Evolutionary conservation across 2,888 invertebrate species (phyloP), one percentile per base, ranked within the genome.

Genomic region (Apodemia hepburni): DNA sequence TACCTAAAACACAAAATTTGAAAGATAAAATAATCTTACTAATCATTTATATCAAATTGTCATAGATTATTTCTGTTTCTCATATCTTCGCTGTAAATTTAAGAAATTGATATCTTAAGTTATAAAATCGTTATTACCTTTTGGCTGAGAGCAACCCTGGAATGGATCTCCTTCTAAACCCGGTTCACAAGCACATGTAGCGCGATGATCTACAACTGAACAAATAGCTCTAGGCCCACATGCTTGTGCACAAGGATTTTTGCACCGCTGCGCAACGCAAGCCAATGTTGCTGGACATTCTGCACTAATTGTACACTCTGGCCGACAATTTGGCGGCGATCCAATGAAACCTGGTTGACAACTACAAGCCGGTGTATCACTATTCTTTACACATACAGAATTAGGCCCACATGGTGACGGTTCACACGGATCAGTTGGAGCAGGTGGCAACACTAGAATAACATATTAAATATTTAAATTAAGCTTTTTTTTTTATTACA

Each of bases 331-430:
- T 1, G 95, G 94, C 47, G 95, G 93, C 62, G 92, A 90, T 59
- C 95, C 95, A 62, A 93, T 89, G 77, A 93, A 95, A 61, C 92
- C 91, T 60, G 93, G 85, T 70, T 94, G 85, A 75, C 95, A 94
- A 63, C 93, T 93, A 73, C 94, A 94, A 15, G 93, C 93, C 22
- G 94, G 92, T 64, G 93, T 93, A 57, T 93, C 93, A 70, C 90
- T 92, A n/a, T 92, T 87, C 69, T 91, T 88, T n/a, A 93, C 78
- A 71, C 95, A 95, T 67, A 93, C 87, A 2, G 94, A 93, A 76
- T 94, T 94, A 3, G 93, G 91, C 22, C 95, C 95, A 74, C 95
- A 95, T 15, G 94, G 95, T 22, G 95, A 94, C 61, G 95, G 94
- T 51, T 92, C 85, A 74, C 95, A 95, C 11, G 94, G 94, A 75